These are phyloP conservation scores for Ataeniobius toweri DNA, from an alignment of 2,797 vertebrate species.

Conservation along the genomic window DNA sequence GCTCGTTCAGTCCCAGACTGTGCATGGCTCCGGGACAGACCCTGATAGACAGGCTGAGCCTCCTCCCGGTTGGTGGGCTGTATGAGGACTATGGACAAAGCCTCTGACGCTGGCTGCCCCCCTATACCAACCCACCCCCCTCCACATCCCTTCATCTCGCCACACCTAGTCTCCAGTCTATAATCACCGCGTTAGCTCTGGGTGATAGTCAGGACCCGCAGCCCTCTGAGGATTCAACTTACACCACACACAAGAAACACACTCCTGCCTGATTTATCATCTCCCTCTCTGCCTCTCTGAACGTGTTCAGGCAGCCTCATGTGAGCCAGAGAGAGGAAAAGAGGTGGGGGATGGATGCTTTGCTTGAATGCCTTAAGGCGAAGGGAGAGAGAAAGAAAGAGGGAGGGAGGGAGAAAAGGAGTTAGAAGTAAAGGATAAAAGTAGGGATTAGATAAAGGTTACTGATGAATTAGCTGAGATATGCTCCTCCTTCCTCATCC, in stretches of 20 bases:
- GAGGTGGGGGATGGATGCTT: constrained; percentile 75
- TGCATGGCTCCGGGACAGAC: constrained; percentile 57
- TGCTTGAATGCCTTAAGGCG: constrained; percentile 79
- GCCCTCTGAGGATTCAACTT: constrained; percentile 65
- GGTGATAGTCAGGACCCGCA: constrained; percentile 67
- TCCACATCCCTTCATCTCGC: constrained; percentile 69
- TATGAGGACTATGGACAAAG: constrained; percentile 77
- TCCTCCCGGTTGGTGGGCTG: constrained; percentile 70
- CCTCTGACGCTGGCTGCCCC: constrained; percentile 64
- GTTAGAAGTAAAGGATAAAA: constrained; percentile 54
- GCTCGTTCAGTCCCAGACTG: constrained; percentile 58
- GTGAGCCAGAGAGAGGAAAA: constrained; percentile 36
- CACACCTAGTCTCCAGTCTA: constrained; percentile 80
- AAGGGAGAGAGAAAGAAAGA: constrained; percentile 39
- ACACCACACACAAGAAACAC: constrained; percentile 64
- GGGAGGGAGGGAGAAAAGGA: constrained; percentile 27
- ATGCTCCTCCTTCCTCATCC: constrained; percentile 57
- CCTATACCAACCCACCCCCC: neutral
- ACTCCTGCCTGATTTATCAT: constrained; percentile 77
- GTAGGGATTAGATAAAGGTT: constrained; percentile 84
- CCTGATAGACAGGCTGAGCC: constrained; percentile 57
- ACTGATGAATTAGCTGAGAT: constrained; percentile 82
- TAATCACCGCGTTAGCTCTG: constrained; percentile 77
- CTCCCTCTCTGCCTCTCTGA: constrained; percentile 75
- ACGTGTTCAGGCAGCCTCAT: constrained; percentile 79